Evolutionary conservation across 1,140 invertebrate species (phyloP).

Genomic region (Calliphora vicina): DNA sequence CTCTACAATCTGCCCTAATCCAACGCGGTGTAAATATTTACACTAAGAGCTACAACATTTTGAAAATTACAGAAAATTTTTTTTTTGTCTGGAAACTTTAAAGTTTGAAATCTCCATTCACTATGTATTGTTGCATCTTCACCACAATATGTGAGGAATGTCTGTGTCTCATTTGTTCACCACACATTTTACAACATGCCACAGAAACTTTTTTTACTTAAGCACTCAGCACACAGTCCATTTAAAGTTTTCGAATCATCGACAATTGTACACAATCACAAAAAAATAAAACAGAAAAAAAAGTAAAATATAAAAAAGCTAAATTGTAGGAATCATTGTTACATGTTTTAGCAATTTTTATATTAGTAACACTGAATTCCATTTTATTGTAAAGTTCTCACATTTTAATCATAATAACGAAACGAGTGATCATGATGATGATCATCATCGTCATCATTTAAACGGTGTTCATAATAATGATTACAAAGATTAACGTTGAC

Average conservation of each 20-base stretch:
- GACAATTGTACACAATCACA: too few relatives aligned
- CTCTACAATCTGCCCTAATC: too few relatives aligned
- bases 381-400: constrained; percentile 54
- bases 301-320: not conserved
- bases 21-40: too few relatives aligned
- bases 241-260: too few relatives aligned
- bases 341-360: constrained; percentile 37
- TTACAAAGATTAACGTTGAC: constrained; percentile 7
- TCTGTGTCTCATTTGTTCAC: not conserved
- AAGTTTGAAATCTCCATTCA: too few relatives aligned
- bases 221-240: too few relatives aligned
- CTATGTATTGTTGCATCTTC: too few relatives aligned
- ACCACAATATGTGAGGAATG: too few relatives aligned
- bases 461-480: not conserved
- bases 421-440: not conserved
- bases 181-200: constrained; percentile 5
- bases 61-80: too few relatives aligned
- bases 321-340: constrained; percentile 15
- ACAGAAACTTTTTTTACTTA: constrained; percentile 6
- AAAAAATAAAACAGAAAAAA: not conserved
- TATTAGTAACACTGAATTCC: constrained; percentile 40
- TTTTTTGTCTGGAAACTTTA: too few relatives aligned
- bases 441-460: not conserved
- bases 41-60: too few relatives aligned
- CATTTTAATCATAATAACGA: constrained; percentile 28